Conservation (phyloP, 2,888 invertebrate species). For the Cryptus armator region DNA sequence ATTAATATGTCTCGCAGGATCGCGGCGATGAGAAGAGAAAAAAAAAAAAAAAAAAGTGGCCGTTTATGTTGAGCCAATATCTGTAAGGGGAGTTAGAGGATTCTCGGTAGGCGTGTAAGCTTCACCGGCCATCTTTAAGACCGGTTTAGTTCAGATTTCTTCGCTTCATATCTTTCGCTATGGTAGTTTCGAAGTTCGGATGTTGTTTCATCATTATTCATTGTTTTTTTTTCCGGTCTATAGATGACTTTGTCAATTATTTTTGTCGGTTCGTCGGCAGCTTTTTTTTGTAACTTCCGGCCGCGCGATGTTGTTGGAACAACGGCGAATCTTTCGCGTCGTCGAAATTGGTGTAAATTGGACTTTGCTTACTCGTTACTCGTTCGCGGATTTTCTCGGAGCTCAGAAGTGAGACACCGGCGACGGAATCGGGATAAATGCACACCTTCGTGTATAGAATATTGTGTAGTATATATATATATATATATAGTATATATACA, state of each 20-base stretch:
- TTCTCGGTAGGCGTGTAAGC: slow-evolving; percentile 66
- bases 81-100: slow-evolving; percentile 45
- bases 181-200: slow-evolving; percentile 13
- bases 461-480: neutral
- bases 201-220: slow-evolving; percentile 3
- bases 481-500: slow-evolving; percentile 62
- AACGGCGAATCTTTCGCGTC: slow-evolving; percentile 35
- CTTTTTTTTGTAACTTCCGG: slow-evolving; percentile 67
- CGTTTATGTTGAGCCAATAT: slow-evolving; percentile 3
- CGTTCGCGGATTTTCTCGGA: slow-evolving; percentile 42
- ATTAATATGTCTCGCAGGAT: slow-evolving; percentile 63
- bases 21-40: slow-evolving; percentile 38
- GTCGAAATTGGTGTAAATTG: slow-evolving; percentile 56
- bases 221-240: slow-evolving; percentile 12
- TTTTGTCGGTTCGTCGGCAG: slow-evolving; percentile 35
- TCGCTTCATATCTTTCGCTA: slow-evolving; percentile 71
- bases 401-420: slow-evolving; percentile 1
- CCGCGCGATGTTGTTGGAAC: slow-evolving; percentile 37
- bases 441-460: slow-evolving; percentile 35
- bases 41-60: slow-evolving; percentile 1
- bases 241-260: slow-evolving; percentile 54
- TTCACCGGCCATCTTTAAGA: slow-evolving; percentile 74
- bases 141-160: slow-evolving; percentile 32
- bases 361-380: slow-evolving; percentile 53
- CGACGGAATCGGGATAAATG: slow-evolving; percentile 39